Percentiles rank a stretch among this genome's conserved stretches.
Evolutionary conservation across 2,797 vertebrate genomes (phyloP).

Genomic region (Clarias pachynema): DNA sequence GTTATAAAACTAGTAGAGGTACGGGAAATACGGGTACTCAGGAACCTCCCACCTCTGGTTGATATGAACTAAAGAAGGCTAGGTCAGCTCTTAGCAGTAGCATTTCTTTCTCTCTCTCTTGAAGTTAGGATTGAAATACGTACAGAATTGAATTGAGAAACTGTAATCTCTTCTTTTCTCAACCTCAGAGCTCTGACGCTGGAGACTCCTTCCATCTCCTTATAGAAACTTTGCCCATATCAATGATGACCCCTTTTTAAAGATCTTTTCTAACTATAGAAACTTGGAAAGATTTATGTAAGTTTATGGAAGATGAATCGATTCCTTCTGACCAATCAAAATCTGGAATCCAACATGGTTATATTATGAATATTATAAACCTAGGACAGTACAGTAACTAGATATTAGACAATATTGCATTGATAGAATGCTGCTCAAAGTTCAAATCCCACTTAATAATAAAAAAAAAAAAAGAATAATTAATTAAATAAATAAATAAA

Average conservation of each 20-base stretch:
- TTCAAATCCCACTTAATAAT: no score
- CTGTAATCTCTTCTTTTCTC: no score
- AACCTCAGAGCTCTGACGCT: background rate
- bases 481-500: background rate
- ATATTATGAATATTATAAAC: background rate
- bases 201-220: background rate
- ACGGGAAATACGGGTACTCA: no score
- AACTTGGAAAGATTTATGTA: background rate
- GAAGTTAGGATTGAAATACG: background rate
- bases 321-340: background rate
- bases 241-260: background rate
- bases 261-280: background rate
- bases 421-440: no score
- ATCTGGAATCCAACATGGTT: background rate
- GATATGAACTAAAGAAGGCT: no score
- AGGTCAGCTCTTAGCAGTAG: background rate
- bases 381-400: background rate
- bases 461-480: no score
- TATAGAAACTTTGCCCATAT: background rate
- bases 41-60: no score
- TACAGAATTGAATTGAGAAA: no score
- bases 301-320: background rate
- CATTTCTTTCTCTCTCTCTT: background rate
- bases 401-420: no score
- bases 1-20: no score